Evolutionary conservation across 2,113 vertebrate species (phyloP).

Genomic region (Megaleporinus macrocephalus): DNA sequence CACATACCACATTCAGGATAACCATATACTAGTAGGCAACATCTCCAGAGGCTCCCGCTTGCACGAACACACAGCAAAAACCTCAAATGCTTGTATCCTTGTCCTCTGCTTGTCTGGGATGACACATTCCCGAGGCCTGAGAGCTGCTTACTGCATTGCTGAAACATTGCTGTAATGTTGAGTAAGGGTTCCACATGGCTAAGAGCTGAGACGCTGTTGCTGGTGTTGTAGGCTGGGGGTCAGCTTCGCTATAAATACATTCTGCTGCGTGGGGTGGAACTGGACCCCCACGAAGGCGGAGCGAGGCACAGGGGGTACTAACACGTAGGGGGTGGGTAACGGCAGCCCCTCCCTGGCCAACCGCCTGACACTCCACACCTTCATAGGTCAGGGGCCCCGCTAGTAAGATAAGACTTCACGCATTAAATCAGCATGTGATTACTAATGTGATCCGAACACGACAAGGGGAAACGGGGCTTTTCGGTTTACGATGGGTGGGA

Average conservation of each 20-base stretch:
- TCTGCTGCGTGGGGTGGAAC: conserved; percentile 78
- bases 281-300: conserved; percentile 67
- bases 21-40: neutral
- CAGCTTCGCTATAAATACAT: conserved; percentile 78
- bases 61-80: neutral
- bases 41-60: neutral
- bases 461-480: neutral
- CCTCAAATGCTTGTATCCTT: neutral
- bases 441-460: neutral
- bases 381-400: conserved; percentile 20
- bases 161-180: neutral
- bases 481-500: neutral
- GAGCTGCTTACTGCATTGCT: conserved; percentile 8
- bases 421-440: neutral
- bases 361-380: conserved; percentile 56
- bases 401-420: conserved; percentile 23
- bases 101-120: neutral
- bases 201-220: neutral
- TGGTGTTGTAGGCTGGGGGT: conserved; percentile 15
- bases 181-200: neutral
- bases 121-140: neutral
- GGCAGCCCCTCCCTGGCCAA: conserved; percentile 38
- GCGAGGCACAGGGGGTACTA: conserved; percentile 48
- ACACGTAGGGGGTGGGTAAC: neutral
- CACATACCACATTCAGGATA: neutral